phyloP scores from a whole-genome alignment of 2,888 invertebrate species.

The Ceratothoa steindachneri region DNA sequence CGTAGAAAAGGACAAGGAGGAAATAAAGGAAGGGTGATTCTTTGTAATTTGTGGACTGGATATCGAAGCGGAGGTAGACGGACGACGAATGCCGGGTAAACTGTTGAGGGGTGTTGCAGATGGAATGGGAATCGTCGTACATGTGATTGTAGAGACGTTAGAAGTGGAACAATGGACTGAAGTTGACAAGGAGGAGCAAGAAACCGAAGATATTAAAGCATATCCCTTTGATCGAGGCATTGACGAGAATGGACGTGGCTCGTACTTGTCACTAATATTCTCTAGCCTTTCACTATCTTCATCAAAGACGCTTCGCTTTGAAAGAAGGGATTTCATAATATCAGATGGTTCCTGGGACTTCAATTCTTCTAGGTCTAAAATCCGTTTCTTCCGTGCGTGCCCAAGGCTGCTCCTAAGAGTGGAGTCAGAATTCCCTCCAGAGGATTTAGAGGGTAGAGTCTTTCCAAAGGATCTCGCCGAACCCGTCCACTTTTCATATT shows the following conservation, averaged over 20 bases:
- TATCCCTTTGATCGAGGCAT: slow-evolving; percentile 48
- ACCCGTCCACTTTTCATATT: slow-evolving; percentile 80
- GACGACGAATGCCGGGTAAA: slow-evolving; percentile 39
- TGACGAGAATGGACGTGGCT: slow-evolving; percentile 54
- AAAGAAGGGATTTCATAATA: slow-evolving; percentile 84
- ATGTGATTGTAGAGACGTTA: background rate
- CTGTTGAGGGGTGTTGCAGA: slow-evolving; percentile 46
- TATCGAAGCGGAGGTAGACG: slow-evolving; percentile 7
- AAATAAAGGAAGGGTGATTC: no score
- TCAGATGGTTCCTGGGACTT: slow-evolving; percentile 80
- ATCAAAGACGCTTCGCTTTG: slow-evolving; percentile 90
- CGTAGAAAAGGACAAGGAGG: background rate
- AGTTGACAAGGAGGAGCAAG: background rate
- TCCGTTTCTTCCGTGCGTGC: background rate
- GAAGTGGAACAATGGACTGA: background rate
- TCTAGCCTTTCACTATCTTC: slow-evolving; percentile 90
- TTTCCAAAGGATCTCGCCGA: slow-evolving; percentile 46
- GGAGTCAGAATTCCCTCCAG: background rate
- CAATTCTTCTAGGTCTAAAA: slow-evolving; percentile 69
- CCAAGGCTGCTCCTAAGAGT: background rate
- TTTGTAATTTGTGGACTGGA: slow-evolving; percentile 21
- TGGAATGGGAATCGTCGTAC: slow-evolving; percentile 31
- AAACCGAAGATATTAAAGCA: slow-evolving; percentile 40
- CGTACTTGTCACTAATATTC: slow-evolving; percentile 76
- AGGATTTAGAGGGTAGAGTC: background rate